Percentiles rank a stretch among this genome's conserved stretches.
Evolutionary conservation across 2,797 vertebrate genomes (phyloP).

Genomic region (Platalea minor): DNA sequence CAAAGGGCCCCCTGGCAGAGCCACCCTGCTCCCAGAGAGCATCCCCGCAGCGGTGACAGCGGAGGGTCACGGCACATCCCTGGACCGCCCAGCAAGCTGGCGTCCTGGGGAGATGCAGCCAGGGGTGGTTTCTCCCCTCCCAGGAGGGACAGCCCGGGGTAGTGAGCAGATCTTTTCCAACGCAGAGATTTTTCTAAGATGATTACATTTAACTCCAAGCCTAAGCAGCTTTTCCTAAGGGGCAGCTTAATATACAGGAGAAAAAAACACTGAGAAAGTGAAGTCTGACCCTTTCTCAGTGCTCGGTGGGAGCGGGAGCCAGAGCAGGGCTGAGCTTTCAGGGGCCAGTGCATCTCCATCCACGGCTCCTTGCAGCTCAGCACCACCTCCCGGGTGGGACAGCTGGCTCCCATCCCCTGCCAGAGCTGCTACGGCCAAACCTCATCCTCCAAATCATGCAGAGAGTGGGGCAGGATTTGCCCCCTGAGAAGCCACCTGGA

Average conservation of each 20-base stretch:
- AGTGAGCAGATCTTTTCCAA: neutral
- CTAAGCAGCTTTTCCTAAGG: conserved; percentile 42
- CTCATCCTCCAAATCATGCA: neutral
- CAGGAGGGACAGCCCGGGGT: neutral
- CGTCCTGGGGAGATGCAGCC: neutral
- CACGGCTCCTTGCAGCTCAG: neutral
- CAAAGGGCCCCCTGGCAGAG: neutral
- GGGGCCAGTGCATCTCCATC: neutral
- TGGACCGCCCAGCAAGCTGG: neutral
- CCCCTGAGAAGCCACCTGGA: neutral
- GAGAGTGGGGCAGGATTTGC: neutral
- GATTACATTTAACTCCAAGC: conserved; percentile 22
- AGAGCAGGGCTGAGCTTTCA: neutral
- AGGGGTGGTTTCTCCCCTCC: neutral
- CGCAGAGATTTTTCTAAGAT: neutral
- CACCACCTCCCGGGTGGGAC: neutral
- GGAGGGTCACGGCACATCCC: rapidly evolving
- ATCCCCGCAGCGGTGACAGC: neutral
- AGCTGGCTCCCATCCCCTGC: neutral
- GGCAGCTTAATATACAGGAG: neutral
- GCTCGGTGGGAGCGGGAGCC: neutral
- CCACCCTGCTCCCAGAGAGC: neutral
- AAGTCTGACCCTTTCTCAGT: neutral
- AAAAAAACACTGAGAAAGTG: neutral
- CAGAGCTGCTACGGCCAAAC: neutral